Conservation (phyloP, 2,888 invertebrate genomes). For the Synergus japonicus region DNA sequence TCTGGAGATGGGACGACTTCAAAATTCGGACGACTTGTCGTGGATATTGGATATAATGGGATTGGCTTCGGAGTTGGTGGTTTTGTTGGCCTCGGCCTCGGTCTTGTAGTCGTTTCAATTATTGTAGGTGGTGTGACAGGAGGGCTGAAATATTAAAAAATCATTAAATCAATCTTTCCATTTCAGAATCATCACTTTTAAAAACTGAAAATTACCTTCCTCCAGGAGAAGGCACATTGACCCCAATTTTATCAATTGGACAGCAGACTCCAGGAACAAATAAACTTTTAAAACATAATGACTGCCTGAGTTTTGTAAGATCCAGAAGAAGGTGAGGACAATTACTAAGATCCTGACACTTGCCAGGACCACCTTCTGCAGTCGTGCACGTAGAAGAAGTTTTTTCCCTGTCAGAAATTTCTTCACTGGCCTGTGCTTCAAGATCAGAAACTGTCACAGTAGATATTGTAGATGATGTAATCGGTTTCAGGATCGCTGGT, state of each 20-base stretch:
- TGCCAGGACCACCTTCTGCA: slow-evolving; percentile 88
- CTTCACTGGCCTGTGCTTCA: slow-evolving; percentile 74
- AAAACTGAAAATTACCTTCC: slow-evolving; percentile 59
- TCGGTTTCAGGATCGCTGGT: slow-evolving; percentile 46
- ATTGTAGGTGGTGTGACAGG: slow-evolving; percentile 50
- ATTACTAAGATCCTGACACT: slow-evolving; percentile 92
- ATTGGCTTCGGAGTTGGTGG: slow-evolving; percentile 78
- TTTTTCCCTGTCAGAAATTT: slow-evolving; percentile 77
- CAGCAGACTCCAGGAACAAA: slow-evolving; percentile 96
- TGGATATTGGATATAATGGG: slow-evolving; percentile 67
- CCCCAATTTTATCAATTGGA: slow-evolving; percentile 78
- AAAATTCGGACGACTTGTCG: slow-evolving; percentile 53
- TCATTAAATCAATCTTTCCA: background rate
- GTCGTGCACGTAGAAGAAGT: slow-evolving; percentile 86
- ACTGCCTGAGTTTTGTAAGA: slow-evolving; percentile 88
- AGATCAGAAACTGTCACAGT: background rate
- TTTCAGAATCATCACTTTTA: background rate
- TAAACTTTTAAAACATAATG: slow-evolving; percentile 93
- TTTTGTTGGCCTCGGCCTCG: slow-evolving; percentile 73
- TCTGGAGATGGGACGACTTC: slow-evolving; percentile 56
- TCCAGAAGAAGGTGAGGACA: slow-evolving; percentile 92
- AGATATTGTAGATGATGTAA: slow-evolving; percentile 40
- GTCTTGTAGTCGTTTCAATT: slow-evolving; percentile 77
- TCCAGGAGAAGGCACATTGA: slow-evolving; percentile 73
- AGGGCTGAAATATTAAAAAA: slow-evolving; percentile 44